Conservation (phyloP, 2,113 vertebrate genomes). For the Tretioscincus oriximinensis region DNA sequence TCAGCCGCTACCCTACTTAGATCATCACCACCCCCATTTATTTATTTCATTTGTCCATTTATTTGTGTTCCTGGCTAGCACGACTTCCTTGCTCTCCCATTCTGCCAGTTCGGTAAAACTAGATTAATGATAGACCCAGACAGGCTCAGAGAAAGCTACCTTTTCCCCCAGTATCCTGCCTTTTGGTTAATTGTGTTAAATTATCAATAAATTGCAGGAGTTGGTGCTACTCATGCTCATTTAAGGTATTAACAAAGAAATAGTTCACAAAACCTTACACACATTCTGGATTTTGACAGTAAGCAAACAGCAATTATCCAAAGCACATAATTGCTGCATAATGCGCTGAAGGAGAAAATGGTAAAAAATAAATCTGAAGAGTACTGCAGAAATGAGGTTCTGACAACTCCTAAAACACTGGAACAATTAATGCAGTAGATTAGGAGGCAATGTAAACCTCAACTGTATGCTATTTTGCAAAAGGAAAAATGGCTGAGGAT, state of each 20-base stretch:
- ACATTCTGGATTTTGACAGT: constrained; percentile 59
- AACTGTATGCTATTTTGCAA: rapidly evolving
- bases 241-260: constrained; percentile 27
- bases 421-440: constrained; percentile 25
- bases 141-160: neutral
- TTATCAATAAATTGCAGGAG: constrained; percentile 5
- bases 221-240: neutral
- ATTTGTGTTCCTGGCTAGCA: neutral
- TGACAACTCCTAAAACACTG: neutral
- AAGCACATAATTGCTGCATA: constrained; percentile 58
- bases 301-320: constrained; percentile 61
- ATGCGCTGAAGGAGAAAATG: constrained; percentile 50
- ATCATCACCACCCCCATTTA: neutral
- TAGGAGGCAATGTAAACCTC: neutral
- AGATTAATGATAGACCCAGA: neutral
- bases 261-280: constrained; percentile 35
- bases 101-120: neutral
- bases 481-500: neutral
- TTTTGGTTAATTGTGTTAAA: neutral
- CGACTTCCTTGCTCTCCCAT: no score
- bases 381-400: constrained; percentile 22
- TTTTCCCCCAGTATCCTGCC: neutral
- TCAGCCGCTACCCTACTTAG: neutral
- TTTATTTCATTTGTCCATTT: neutral
- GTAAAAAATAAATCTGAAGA: constrained; percentile 31